Base-by-base conservation (phyloP, 2,113 vertebrate genomes). In the Corythoichthys haematopterus region DNA sequence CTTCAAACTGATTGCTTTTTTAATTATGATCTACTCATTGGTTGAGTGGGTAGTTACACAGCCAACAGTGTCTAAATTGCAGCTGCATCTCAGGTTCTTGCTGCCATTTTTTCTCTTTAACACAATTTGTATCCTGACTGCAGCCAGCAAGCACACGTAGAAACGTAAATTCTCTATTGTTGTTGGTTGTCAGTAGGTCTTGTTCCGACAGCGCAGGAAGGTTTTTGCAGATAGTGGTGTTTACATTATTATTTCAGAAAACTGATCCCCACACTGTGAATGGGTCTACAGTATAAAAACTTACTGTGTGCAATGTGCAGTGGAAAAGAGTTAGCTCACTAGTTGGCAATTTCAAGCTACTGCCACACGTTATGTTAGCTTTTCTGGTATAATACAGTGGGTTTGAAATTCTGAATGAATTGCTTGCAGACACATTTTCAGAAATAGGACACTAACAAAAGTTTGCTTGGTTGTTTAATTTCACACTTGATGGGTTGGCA, bases 301-400 rank as follows among this genome's bases (percentile, higher is more conserved):
- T 13, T 43, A 13, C 20, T 57, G 6, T 20, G 10, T 12, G 35
- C 55, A 57, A 6, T 35, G 55, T 35, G 53, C 53, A 56, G 33
- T 56, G 2, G 28, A 56, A 35, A 13, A 6, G 8, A 13, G 28
- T 35, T 33, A 28, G 12, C 28, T 56, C 28, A 35, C 53, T 35
- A 57, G 36, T 57, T 57, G 55, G 55, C 55, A 57, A 57, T 57
- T 57, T 57, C 33, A 57, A 57, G 28, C 55, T 57, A 36, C 55
- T 15, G 55, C 33, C 55, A 36, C 55, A 36, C 33, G 35, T 36
- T 36, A 36, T 57, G 55, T 35, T 57, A 7, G 55, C 12, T 36
- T 36, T 57, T 57, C 13, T 57, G 55, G 12, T 57, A 36, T 36
- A 57, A 57, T 6, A 7, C 33, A 14, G 28, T 57, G 33, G 33